Conservation (phyloP, 2,797 vertebrate species). For the Tangara arthus region DNA sequence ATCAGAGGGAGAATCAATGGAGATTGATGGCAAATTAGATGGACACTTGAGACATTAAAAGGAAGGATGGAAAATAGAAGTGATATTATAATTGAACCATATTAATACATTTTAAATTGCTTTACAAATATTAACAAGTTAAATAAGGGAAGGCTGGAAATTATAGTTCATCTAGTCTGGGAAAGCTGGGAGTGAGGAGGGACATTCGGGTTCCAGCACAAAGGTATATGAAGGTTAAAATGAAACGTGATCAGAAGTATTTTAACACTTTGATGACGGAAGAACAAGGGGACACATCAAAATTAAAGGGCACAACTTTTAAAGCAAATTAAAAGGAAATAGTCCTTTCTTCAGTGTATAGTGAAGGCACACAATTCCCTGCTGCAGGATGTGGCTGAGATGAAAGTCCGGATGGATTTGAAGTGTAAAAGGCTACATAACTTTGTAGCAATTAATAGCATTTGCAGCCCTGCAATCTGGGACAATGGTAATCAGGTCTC, state of each 20-base stretch:
- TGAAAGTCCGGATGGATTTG: conserved; percentile 43
- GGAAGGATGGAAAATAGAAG: conserved; percentile 41
- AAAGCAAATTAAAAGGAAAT: conserved; percentile 54
- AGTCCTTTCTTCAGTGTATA: conserved; percentile 9
- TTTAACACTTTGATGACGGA: conserved; percentile 30
- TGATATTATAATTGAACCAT: conserved; percentile 26
- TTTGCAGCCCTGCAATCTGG: conserved; percentile 35
- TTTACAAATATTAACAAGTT: conserved; percentile 59
- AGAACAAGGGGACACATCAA: conserved; percentile 40
- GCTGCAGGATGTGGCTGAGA: conserved; percentile 36
- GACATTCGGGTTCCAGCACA: neutral
- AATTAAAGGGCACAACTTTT: conserved; percentile 62
- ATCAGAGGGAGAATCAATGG: conserved; percentile 52
- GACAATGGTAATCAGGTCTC: conserved; percentile 40
- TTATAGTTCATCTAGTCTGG: conserved; percentile 12
- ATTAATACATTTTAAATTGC: conserved; percentile 59
- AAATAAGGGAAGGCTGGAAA: conserved; percentile 31
- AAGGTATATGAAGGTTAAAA: conserved; percentile 44
- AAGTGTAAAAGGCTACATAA: conserved; percentile 24
- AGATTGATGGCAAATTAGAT: conserved; percentile 63
- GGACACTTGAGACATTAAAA: conserved; percentile 54
- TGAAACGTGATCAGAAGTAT: conserved; percentile 35
- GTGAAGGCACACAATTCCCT: conserved; percentile 46
- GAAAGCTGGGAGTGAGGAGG: neutral
- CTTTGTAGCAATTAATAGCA: conserved; percentile 47